These are phyloP conservation scores for Drosophila ironensis DNA, from an alignment of 1,140 invertebrate species.

Conservation along the genomic window DNA sequence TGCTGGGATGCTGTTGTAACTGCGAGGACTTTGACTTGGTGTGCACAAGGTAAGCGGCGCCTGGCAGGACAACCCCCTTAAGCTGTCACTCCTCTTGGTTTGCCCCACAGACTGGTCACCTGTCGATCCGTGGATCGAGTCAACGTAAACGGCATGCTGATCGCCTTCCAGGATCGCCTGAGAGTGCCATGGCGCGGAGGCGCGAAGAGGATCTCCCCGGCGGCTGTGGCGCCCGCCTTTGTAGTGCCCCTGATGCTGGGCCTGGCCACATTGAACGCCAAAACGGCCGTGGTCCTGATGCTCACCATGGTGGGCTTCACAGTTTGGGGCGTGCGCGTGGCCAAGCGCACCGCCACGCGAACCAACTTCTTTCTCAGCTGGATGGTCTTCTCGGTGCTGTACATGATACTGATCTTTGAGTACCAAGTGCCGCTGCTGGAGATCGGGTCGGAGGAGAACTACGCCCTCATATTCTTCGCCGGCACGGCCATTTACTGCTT, in stretches of 20 bases:
- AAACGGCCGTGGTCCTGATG: slow-evolving; percentile 80
- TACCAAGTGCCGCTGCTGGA: slow-evolving; percentile 80
- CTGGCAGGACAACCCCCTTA: too few species aligned
- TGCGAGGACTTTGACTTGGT: slow-evolving; percentile 83
- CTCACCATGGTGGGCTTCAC: slow-evolving; percentile 73
- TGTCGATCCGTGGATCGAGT: slow-evolving; percentile 56
- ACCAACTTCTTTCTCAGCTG: slow-evolving; percentile 82
- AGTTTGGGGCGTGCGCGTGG: slow-evolving; percentile 68
- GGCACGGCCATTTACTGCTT: slow-evolving; percentile 59
- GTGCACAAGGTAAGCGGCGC: slow-evolving; percentile 68
- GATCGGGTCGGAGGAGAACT: slow-evolving; percentile 82
- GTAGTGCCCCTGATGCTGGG: slow-evolving; percentile 80
- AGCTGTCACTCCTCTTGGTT: too few species aligned
- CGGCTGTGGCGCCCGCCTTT: slow-evolving; percentile 78
- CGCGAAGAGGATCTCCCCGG: slow-evolving; percentile 82
- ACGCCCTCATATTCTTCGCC: slow-evolving; percentile 75
- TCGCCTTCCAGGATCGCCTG: slow-evolving; percentile 83
- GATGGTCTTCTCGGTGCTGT: slow-evolving; percentile 78
- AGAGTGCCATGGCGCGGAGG: slow-evolving; percentile 84
- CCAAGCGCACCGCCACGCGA: slow-evolving; percentile 55
- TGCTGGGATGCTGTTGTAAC: slow-evolving; percentile 85
- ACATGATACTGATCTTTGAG: slow-evolving; percentile 81
- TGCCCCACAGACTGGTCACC: slow-evolving; percentile 51
- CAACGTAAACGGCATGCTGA: slow-evolving; percentile 66
- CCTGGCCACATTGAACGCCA: slow-evolving; percentile 81